Conservation (phyloP, 2,797 vertebrate genomes). For the Zalophus californianus region DNA sequence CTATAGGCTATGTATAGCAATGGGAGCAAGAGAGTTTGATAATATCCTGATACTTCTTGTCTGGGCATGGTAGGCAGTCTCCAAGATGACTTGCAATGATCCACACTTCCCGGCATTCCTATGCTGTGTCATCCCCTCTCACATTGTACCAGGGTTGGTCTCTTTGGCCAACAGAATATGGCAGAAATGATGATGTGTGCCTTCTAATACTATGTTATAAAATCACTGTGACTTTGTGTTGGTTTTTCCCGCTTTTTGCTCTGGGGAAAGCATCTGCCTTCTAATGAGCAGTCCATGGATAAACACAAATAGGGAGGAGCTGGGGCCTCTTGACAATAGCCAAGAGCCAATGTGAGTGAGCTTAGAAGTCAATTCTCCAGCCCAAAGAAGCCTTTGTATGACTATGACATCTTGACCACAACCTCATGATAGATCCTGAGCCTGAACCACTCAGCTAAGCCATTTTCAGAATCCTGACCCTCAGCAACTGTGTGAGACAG, state of each 20-base stretch:
- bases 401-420: not conserved
- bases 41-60: not conserved
- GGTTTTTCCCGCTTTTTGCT: not conserved
- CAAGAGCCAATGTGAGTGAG: not conserved
- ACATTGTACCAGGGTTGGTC: not conserved
- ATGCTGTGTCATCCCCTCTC: not conserved
- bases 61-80: not conserved
- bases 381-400: not conserved
- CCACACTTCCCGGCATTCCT: not conserved
- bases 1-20: not conserved
- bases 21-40: not conserved
- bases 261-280: not conserved
- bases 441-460: not conserved
- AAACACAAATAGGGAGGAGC: not conserved
- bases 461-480: not conserved
- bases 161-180: not conserved
- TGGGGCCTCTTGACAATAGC: not conserved
- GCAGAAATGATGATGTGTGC: not conserved
- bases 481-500: not conserved
- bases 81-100: not conserved
- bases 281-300: not conserved
- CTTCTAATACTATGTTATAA: not conserved
- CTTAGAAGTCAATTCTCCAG: not conserved
- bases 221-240: not conserved
- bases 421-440: not conserved